Base-by-base conservation (phyloP, 2,113 vertebrate genomes). In the Eretmochelys imbricata region DNA sequence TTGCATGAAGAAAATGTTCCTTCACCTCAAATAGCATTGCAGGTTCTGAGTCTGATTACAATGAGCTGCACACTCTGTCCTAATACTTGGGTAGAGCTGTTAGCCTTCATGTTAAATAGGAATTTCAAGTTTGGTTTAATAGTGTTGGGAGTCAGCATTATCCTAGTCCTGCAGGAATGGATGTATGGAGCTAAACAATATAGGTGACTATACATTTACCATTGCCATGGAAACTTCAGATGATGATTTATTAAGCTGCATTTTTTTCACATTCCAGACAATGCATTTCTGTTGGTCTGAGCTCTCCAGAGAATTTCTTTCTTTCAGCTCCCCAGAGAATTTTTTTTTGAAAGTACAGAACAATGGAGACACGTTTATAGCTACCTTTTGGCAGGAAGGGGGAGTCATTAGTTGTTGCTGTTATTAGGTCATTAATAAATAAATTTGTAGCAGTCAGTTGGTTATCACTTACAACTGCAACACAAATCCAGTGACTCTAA, bases 181-280 rank as follows among this genome's bases (percentile, higher is more conserved):
- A 92, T 98, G 96, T 95, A 97, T 97, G 96, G 98, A 98, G 97
- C 98, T 98, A 98, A 98, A 98, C 97, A 98, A 97, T 98, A 98
- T 98, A 98, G 98, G 97, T 98, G 98, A 98, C 97, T 91, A 80
- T 95, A 95, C 98, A 98, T 97, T 98, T 98, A 97, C 97, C 93
- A 97, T 99, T 98, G 96, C 98, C 97, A 96, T 98, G 95, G 98
- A 98, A 98, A 98, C 98, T 96, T 96, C 95, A 97, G 98, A 98
- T 98, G 98, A 98, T 99, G 99, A 99, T 99, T 99, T 99, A 99
- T 99, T 99, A 99, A 98, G 98, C 98, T 80, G 75, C 95, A 72
- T 94, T 96, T 96, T 96, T 94, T 93, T 96, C 85, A 82, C 59
- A 59, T 90, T 98, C 89, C 55, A 96, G 94, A 97, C 96, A 96